phyloP scores from a whole-genome alignment of 1,140 invertebrate genomes.

The Lerema accius region DNA sequence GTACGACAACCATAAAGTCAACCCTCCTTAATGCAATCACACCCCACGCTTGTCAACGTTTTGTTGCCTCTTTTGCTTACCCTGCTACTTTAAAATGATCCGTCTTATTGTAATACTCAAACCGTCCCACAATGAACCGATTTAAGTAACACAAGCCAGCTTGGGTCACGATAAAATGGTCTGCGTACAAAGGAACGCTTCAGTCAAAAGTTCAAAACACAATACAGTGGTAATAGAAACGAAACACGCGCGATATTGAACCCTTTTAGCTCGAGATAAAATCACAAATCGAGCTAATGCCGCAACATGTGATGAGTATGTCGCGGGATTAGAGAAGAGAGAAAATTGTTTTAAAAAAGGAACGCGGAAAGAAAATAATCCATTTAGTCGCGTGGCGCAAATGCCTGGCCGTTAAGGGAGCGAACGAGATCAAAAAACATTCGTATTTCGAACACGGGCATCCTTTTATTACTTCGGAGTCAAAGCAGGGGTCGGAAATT shows the following conservation, averaged over 20 bases:
- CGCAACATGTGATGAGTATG: conserved; percentile 25
- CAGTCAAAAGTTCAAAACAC: conserved; percentile 18
- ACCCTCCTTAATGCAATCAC: conserved; percentile 80
- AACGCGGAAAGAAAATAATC: conserved; percentile 78
- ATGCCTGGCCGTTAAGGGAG: conserved; percentile 70
- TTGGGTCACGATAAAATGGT: conserved; percentile 50
- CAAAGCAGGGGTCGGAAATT: conserved; percentile 72
- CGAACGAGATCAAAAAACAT: conserved; percentile 75
- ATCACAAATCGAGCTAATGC: not conserved
- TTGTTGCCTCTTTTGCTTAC: conserved; percentile 67
- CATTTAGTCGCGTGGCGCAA: conserved; percentile 78
- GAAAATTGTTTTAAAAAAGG: conserved; percentile 72
- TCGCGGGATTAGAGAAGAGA: conserved; percentile 18
- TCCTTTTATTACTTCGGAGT: conserved; percentile 71
- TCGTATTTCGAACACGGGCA: conserved; percentile 62
- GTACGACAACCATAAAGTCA: conserved; percentile 74
- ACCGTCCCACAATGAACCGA: conserved; percentile 16
- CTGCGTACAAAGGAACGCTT: conserved; percentile 32
- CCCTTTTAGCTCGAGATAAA: not conserved
- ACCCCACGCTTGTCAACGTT: conserved; percentile 77
- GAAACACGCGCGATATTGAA: conserved; percentile 18
- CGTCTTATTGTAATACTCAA: conserved; percentile 35
- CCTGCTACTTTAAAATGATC: conserved; percentile 56
- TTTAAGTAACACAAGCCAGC: conserved; percentile 21
- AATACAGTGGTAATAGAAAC: conserved; percentile 10